These are phyloP conservation scores for Polylopha cassiicola DNA, from an alignment of 2,888 invertebrate species.

Conservation along the genomic window DNA sequence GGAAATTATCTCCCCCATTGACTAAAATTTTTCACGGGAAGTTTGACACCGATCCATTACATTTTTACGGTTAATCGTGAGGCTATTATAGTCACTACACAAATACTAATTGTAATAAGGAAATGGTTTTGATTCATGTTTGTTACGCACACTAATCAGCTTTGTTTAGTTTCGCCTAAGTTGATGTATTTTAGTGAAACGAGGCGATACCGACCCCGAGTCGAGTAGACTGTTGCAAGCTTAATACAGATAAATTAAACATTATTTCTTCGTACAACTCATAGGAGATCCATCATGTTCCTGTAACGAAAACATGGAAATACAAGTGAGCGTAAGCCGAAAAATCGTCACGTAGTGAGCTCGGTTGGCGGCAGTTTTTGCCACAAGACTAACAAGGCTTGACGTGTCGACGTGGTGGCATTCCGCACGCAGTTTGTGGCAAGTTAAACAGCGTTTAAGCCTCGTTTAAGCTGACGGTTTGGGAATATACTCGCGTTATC, in stretches of 20 bases:
- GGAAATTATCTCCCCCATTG: slow-evolving; percentile 73
- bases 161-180: no score
- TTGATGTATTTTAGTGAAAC: no score
- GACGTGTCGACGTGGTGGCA: slow-evolving; percentile 21
- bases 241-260: no score
- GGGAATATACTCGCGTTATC: slow-evolving; percentile 8
- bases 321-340: slow-evolving; percentile 18
- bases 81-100: slow-evolving; percentile 55
- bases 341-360: slow-evolving; percentile 19
- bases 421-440: slow-evolving; percentile 21
- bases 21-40: slow-evolving; percentile 71
- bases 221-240: no score
- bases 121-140: no score
- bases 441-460: slow-evolving; percentile 22
- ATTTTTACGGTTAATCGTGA: slow-evolving; percentile 65
- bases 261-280: no score
- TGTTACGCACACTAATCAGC: no score
- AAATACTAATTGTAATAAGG: no score
- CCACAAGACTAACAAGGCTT: slow-evolving; percentile 20
- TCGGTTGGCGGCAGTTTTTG: slow-evolving; percentile 21
- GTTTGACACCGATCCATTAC: slow-evolving; percentile 74
- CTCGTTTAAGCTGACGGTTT: slow-evolving; percentile 21
- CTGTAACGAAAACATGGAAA: slow-evolving; percentile 13
- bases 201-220: no score
- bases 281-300: slow-evolving; percentile 19